Conservation (phyloP, 2,888 invertebrate species). For the Capitulum mitella region DNA sequence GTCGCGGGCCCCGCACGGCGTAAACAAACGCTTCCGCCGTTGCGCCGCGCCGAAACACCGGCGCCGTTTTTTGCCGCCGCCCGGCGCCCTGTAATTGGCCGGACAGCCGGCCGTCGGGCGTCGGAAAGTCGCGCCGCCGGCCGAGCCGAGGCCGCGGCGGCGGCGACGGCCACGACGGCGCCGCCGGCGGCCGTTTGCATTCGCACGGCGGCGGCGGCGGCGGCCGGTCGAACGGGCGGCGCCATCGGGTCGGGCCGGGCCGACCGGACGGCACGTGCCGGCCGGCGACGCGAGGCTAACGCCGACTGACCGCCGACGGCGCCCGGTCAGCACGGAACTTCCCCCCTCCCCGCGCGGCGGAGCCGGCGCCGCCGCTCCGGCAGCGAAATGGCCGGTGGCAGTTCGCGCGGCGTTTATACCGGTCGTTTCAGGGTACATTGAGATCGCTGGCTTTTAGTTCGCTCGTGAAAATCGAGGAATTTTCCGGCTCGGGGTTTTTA, state of each 20-base stretch:
- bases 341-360: not conserved
- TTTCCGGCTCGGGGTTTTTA: not conserved
- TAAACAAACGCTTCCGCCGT: slow-evolving; percentile 4
- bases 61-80: slow-evolving; percentile 5
- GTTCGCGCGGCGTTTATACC: not conserved
- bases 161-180: not conserved
- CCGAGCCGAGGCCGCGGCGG: not conserved
- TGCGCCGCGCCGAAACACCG: not conserved
- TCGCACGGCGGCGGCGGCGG: no score
- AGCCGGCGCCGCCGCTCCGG: not conserved
- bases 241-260: not conserved
- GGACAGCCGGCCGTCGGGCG: not conserved
- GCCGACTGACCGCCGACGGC: not conserved
- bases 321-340: not conserved
- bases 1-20: not conserved
- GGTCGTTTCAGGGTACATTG: not conserved
- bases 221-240: not conserved
- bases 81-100: slow-evolving; percentile 4
- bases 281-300: not conserved
- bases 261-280: not conserved
- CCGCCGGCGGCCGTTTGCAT: not conserved
- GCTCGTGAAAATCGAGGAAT: not conserved
- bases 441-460: not conserved
- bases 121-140: slow-evolving; percentile 2
- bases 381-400: not conserved